phyloP scores from a whole-genome alignment of 2,113 vertebrate genomes.

The Neogobius melanostomus region DNA sequence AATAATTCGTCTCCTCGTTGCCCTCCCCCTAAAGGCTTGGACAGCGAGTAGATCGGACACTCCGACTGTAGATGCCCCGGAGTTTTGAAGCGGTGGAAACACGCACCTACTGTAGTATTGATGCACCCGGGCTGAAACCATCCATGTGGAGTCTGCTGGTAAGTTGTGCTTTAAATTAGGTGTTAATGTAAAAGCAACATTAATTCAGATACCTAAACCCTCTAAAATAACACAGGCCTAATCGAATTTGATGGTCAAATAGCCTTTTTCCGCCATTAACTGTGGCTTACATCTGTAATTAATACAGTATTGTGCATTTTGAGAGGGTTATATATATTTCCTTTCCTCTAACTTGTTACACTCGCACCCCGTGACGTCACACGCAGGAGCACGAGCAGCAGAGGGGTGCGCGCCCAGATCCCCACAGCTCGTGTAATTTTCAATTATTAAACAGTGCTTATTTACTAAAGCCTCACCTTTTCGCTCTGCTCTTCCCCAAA shows the following conservation, averaged over 20 bases:
- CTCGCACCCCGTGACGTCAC: conserved; percentile 21
- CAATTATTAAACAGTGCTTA: conserved; percentile 38
- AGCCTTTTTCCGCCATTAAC: no score
- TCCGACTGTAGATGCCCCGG: conserved; percentile 25
- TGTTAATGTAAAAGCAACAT: background rate
- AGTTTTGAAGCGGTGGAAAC: conserved; percentile 25
- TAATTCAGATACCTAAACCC: background rate
- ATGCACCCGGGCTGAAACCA: conserved; percentile 40
- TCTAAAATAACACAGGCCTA: no score
- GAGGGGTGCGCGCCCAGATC: conserved; percentile 26
- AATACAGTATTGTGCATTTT: no score
- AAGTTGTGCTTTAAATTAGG: conserved; percentile 54
- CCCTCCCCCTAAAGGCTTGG: conserved; percentile 12
- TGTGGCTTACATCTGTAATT: no score
- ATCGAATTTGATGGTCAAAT: no score
- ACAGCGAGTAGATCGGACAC: conserved; percentile 14
- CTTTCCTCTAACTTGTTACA: conserved; percentile 27
- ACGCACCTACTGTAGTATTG: conserved; percentile 20
- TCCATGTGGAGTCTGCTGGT: conserved; percentile 56
- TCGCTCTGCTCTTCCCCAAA: conserved; percentile 5
- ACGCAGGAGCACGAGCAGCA: conserved; percentile 27
- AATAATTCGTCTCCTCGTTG: conserved; percentile 9
- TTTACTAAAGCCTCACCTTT: conserved; percentile 21
- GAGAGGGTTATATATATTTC: no score
- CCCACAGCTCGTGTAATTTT: conserved; percentile 20